Evolutionary conservation across 92 coral and sea anemone genomes (phyloP), one percentile per base, ranked within the genome.

Genomic region (Epizoanthus rinbou): DNA sequence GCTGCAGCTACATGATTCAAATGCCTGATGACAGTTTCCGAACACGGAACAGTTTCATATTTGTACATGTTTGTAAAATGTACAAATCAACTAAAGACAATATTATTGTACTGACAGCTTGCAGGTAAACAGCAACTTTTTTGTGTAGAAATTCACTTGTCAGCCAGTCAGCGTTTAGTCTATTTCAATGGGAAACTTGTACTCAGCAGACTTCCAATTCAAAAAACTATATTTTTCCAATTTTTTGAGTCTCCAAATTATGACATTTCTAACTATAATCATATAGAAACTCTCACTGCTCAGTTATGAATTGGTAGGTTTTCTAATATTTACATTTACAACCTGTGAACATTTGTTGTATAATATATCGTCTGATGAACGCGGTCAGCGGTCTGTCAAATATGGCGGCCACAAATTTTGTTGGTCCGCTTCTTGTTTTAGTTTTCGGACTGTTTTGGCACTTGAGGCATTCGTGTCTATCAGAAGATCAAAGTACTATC

Each of bases 391-490:
- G 80, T 74, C 37, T 23, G 74, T 74, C 31, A 6, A 67, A 21
- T 2, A 73, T 50, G 78, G 78, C 78, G 78, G 78, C 62, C 78
- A 73, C 78, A 21, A 73, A 45, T 73, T 73, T 73, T 50, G 25
- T 47, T 19, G 78, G 59, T 73, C 78, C 78, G 31, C 59, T 50
- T 17, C 25, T 50, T 73, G 16, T 73, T 17, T 21, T 50, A 47
- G 28, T 73, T 10, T 73, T 74, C 60, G 64, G 79, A 4, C 79
- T 73, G 41, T 72, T 72, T 67, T 67, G 72, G 72, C 72, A 67
- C n/a, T 67, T 14, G 45, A 3, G 72, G 72, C 72, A 67, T 67
- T 67, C 72, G 72, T 67, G 72, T 67, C 72, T 67, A 14, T 67
- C 72, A 28, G 72, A 67, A 67, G 72, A 67, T 67, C 72, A 67